Base-by-base conservation (phyloP, 2,888 invertebrate genomes). In the Phortica magna region DNA sequence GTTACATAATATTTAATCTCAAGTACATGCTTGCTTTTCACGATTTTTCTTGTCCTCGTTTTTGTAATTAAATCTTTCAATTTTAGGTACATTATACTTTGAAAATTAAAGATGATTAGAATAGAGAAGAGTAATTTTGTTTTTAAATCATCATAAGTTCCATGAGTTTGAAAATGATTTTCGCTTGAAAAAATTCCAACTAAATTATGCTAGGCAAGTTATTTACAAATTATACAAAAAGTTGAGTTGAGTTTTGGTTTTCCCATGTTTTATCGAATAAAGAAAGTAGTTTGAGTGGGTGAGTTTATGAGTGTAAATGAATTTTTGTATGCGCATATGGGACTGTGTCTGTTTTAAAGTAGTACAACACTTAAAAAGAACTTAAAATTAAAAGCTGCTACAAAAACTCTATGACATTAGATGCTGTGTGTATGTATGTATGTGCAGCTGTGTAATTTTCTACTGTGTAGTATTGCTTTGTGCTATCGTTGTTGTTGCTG, bases 181-280 rank as follows among this genome's bases (percentile, higher is more conserved):
- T 48, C 48, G 48, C 48, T 59, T 59, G 0, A 59, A 59, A 42
- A 42, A 67, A 17, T 67, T 67, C 19, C 41, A 42, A 67, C 67
- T 67, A 67, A 67, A 67, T 67, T 71, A 71, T 71, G 70, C 70
- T 71, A 71, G 31, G 70, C 70, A 71, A 71, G 10, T 71, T 31
- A 55, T 71, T 71, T 71, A 71, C 70, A 71, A 41, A 71, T 71
- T 31, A 39, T 55, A 71, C 70, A 71, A 71, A 22, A 39, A 42
- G 41, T 41, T 41, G 7, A 17, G 31, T 7, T 22, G 48, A 7
- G 43, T 43, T 65, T 65, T 9, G 48, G 9, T 14, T 48, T 48
- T 48, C 7, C 48, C 31, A 31, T 31, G 31, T 4, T 31, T 31
- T 31, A 31, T 48, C 48, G 48, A 48, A 48, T 48, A 31, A 4